Evolutionary conservation across 2,888 invertebrate species (phyloP).

Genomic region (Drosophila macrospina): DNA sequence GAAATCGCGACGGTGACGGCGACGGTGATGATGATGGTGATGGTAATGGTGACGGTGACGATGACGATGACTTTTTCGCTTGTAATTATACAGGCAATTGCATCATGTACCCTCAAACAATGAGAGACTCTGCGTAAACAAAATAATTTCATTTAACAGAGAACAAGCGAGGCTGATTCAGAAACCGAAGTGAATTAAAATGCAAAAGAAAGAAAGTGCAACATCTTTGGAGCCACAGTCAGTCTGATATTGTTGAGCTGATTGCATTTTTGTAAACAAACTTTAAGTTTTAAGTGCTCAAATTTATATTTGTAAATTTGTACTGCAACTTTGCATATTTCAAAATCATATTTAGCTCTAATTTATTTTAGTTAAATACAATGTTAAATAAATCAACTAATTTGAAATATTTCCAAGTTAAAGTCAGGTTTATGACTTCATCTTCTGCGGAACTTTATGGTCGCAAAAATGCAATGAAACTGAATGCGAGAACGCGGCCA

Average conservation of each 20-base stretch:
- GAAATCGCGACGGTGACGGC: slow-evolving; percentile 9
- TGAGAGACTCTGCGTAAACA: background rate
- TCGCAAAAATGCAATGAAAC: slow-evolving; percentile 3
- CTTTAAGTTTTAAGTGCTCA: too few relatives aligned
- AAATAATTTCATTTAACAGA: background rate
- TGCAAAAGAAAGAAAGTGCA: background rate
- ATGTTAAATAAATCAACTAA: background rate
- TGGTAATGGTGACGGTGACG: background rate
- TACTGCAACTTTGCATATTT: too few relatives aligned
- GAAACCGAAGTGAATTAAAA: background rate
- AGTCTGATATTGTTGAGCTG: too few relatives aligned
- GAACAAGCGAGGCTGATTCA: background rate
- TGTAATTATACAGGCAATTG: slow-evolving; percentile 30
- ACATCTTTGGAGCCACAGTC: too few relatives aligned
- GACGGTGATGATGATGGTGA: background rate
- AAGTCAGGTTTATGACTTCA: background rate
- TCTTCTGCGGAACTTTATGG: background rate
- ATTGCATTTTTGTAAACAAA: too few relatives aligned
- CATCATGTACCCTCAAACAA: slow-evolving; percentile 17
- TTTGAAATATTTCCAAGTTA: background rate
- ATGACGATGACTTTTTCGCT: slow-evolving; percentile 5
- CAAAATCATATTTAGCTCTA: too few relatives aligned
- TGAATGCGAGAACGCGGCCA: slow-evolving; percentile 8
- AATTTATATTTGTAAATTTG: too few relatives aligned
- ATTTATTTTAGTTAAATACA: too few relatives aligned